A percentile compares a stretch with the other conserved stretches of the same genome.
Evolutionary conservation across 1,140 invertebrate genomes (phyloP).

Genomic region (Cepaea nemoralis): DNA sequence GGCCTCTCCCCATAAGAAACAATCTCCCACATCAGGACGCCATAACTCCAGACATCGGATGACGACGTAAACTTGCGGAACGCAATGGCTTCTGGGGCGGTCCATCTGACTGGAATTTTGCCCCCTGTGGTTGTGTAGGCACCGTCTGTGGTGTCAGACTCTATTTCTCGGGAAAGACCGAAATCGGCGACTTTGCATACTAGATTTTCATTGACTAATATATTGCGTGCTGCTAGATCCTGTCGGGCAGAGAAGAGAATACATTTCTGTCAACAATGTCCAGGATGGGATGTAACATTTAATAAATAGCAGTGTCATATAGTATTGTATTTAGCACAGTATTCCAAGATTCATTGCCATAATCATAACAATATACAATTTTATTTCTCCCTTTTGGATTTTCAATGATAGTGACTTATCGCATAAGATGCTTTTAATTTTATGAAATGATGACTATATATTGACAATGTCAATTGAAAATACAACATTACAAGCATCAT

Average conservation of each 20-base stretch:
- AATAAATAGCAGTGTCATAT: no score
- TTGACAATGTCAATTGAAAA: no score
- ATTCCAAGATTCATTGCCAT: no score
- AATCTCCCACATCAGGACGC: conserved; percentile 99
- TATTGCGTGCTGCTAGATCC: conserved; percentile 96
- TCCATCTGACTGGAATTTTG: conserved; percentile 99
- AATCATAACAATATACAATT: no score
- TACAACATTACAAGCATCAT: no score
- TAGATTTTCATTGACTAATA: conserved; percentile 95
- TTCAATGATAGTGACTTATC: no score
- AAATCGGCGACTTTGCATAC: conserved; percentile 99
- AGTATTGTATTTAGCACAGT: no score
- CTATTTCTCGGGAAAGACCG: conserved; percentile 96
- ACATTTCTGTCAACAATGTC: no score
- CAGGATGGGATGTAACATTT: no score
- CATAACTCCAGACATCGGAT: conserved; percentile 99
- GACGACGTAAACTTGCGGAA: conserved; percentile 98
- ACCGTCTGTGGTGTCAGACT: conserved; percentile 92
- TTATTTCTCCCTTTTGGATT: no score
- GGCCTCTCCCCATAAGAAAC: conserved; percentile 99
- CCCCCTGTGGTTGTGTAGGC: conserved; percentile 99
- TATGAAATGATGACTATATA: no score
- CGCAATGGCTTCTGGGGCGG: conserved; percentile 98
- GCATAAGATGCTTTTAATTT: no score
- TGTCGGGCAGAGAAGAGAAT: conserved; percentile 57